Percentiles rank a stretch among this genome's conserved stretches.
These are phyloP conservation scores for Trachythela sp. DNA, from an alignment of 64 coral and sea anemone species.

Conservation along the genomic window DNA sequence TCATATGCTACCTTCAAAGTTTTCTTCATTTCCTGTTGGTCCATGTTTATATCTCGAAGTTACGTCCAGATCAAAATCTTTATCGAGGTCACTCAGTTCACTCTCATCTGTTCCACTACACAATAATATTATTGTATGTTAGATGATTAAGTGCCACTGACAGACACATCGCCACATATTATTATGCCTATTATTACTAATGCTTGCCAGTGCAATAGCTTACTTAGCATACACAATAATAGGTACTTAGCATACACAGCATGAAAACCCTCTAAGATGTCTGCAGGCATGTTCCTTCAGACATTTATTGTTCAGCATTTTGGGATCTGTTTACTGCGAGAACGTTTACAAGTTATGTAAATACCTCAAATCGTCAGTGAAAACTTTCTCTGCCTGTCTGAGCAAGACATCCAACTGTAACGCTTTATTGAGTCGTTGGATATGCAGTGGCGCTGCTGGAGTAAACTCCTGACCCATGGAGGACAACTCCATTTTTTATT, in stretches of 20 bases:
- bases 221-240: no score
- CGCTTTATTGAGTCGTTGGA: slow-evolving; percentile 95
- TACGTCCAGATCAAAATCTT: background rate
- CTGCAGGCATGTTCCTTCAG: no score
- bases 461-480: background rate
- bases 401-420: slow-evolving; percentile 83
- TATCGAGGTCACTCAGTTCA: background rate
- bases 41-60: background rate
- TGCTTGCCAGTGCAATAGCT: no score
- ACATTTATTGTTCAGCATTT: no score
- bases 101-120: slow-evolving; percentile 12
- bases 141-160: no score
- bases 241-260: no score
- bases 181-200: no score
- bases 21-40: background rate
- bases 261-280: no score
- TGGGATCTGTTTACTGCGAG: no score
- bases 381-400: slow-evolving; percentile 72
- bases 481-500: background rate
- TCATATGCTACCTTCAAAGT: background rate
- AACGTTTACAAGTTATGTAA: no score
- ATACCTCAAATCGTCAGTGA: slow-evolving; percentile 86
- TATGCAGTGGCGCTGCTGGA: slow-evolving; percentile 77
- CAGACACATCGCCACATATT: no score
- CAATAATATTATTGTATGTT: no score